Percentiles rank a stretch among this genome's conserved stretches.
Conservation (phyloP, 2,888 invertebrate species). For the Hirtodrosophila alboralis region DNA sequence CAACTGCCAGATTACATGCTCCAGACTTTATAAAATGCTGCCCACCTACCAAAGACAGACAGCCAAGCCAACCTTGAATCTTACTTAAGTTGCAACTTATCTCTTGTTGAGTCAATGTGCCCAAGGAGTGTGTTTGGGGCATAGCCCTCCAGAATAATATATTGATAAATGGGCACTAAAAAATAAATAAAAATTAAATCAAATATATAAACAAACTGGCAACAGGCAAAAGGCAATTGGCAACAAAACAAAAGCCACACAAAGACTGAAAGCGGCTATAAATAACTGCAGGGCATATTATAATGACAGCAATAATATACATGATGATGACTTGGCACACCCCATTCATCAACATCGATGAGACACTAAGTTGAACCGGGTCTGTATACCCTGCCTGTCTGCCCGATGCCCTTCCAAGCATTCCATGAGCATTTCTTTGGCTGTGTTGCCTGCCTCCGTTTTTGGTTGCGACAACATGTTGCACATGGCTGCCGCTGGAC, state of each 20-base stretch:
- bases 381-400: neutral
- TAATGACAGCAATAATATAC: constrained; percentile 81
- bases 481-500: constrained; percentile 67
- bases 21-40: constrained; percentile 11
- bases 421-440: constrained; percentile 70
- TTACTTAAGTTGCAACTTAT: neutral
- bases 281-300: constrained; percentile 67
- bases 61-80: constrained; percentile 39
- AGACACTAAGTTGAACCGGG: neutral
- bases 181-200: constrained; percentile 8
- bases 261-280: constrained; percentile 59
- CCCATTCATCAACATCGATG: constrained; percentile 78
- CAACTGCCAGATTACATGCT: constrained; percentile 42
- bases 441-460: constrained; percentile 35
- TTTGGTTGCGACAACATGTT: constrained; percentile 77
- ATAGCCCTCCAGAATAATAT: constrained; percentile 41
- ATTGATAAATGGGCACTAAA: constrained; percentile 35
- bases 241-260: constrained; percentile 29
- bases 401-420: constrained; percentile 15
- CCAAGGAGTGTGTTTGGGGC: constrained; percentile 13
- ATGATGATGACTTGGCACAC: constrained; percentile 73
- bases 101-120: constrained; percentile 33
- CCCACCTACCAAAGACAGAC: neutral
- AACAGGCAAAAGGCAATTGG: constrained; percentile 39
- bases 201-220: constrained; percentile 27